Evolutionary conservation across 2,888 invertebrate species (phyloP), one percentile per base, ranked within the genome.

Genomic region (Drosophila tanythrix): DNA sequence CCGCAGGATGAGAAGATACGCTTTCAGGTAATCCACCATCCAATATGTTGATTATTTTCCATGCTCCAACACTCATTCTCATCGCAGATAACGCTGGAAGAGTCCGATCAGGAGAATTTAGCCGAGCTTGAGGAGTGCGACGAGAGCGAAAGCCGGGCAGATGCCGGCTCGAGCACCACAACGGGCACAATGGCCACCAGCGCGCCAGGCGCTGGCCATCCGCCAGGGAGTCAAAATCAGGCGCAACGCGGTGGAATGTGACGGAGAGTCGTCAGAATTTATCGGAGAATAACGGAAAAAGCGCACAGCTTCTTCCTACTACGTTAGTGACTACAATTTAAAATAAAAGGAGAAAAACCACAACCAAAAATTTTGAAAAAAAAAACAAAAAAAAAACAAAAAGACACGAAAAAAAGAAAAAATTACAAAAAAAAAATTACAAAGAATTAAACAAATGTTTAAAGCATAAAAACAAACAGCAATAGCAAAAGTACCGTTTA

Each of bases 201-300:
- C 21, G 73, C 55, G 35, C 74, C 68, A 33, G 68, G 68, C 52
- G 70, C 73, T 62, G 76, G 73, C 70, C 93, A 92, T 81, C 92
- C 93, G 92, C 92, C 93, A 84, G 93, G 93, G 93, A 91, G 94
- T 93, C 91, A 94, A 93, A 90, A 94, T 94, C 91, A 94, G 93
- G 89, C 94, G 91, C 92, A 94, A 94, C 93, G 95, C 93, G 89
- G 95, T 94, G 97, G 97, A 93, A 97, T 97, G 96, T 97, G 97
- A 97, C 97, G 97, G 97, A 97, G 97, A 96, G 96, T 97, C 94
- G 95, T 96, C 94, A 96, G 97, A 95, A 96, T 97, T 94, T 97
- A 96, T 94, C 96, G 96, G 95, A 97, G 97, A 95, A 95, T 97
- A 94, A 95, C 96, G 94, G 97, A 97, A 94, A 97, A 96, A 94